phyloP scores from a whole-genome alignment of 2,888 invertebrate species.

The Oconnorella tubifera region DNA sequence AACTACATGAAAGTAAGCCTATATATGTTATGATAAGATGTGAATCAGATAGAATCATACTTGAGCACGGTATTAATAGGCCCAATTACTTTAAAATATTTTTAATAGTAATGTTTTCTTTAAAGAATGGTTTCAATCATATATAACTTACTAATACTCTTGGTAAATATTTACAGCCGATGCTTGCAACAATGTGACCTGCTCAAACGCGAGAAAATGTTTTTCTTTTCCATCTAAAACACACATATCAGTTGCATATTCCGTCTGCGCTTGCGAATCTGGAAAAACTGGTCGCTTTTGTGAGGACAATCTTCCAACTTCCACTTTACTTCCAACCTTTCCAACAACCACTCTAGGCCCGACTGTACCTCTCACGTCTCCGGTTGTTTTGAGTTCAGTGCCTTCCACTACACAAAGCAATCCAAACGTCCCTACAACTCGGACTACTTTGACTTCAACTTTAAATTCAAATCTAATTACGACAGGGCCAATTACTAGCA shows the following conservation, averaged over 20 bases:
- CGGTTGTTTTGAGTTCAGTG: too few relatives aligned
- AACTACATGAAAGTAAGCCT: too few relatives aligned
- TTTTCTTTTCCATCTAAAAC: background rate
- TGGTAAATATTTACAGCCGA: background rate
- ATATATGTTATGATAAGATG: too few relatives aligned
- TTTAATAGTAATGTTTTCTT: too few relatives aligned
- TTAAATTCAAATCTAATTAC: background rate
- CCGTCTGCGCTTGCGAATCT: background rate
- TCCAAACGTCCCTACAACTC: too few relatives aligned
- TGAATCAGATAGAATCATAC: too few relatives aligned
- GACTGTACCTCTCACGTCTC: too few relatives aligned
- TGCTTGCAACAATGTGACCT: background rate
- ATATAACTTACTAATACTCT: too few relatives aligned
- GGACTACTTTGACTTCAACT: background rate
- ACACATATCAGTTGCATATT: background rate
- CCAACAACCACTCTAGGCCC: background rate
- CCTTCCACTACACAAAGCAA: too few relatives aligned
- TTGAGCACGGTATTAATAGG: too few relatives aligned
- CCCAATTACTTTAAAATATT: too few relatives aligned
- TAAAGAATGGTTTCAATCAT: too few relatives aligned
- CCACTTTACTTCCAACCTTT: background rate
- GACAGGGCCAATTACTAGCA: background rate
- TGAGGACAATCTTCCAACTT: background rate
- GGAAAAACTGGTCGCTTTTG: background rate
- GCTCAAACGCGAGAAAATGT: background rate